phyloP scores from a whole-genome alignment of 2,113 vertebrate genomes.

The Pedionomus torquatus region DNA sequence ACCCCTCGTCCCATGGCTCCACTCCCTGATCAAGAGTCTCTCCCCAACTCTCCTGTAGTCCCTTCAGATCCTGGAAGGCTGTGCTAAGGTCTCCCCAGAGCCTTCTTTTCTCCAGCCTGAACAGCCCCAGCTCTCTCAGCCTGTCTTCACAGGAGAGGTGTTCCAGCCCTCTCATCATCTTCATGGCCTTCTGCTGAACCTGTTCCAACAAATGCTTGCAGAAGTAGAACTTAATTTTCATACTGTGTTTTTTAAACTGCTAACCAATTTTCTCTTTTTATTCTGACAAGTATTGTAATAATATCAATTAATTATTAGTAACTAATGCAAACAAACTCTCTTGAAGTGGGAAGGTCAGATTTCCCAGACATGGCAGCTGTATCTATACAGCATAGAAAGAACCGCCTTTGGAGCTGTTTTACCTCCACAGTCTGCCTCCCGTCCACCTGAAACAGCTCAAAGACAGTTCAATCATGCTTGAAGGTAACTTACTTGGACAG shows the following conservation, averaged over 20 bases:
- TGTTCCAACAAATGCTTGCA: neutral
- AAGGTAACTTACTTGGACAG: neutral
- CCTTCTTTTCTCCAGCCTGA: no score
- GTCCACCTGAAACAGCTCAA: neutral
- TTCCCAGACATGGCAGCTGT: neutral
- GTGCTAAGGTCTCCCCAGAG: no score
- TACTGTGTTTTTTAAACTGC: neutral
- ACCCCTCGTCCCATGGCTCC: no score
- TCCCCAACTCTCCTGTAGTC: no score
- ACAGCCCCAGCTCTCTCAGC: no score
- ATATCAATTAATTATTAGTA: neutral
- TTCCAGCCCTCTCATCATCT: no score
- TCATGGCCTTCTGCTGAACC: no score
- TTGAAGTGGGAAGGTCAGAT: neutral
- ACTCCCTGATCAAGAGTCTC: no score
- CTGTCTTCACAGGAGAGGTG: no score
- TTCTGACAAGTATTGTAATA: neutral
- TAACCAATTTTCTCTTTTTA: neutral
- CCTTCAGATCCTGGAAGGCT: no score
- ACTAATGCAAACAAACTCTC: neutral
- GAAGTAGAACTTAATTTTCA: neutral
- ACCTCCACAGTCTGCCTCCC: neutral
- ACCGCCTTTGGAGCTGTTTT: neutral
- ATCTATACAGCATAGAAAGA: neutral
- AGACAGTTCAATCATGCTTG: neutral